Conservation (phyloP, 2,113 vertebrate species). For the Pelmatolapia mariae region DNA sequence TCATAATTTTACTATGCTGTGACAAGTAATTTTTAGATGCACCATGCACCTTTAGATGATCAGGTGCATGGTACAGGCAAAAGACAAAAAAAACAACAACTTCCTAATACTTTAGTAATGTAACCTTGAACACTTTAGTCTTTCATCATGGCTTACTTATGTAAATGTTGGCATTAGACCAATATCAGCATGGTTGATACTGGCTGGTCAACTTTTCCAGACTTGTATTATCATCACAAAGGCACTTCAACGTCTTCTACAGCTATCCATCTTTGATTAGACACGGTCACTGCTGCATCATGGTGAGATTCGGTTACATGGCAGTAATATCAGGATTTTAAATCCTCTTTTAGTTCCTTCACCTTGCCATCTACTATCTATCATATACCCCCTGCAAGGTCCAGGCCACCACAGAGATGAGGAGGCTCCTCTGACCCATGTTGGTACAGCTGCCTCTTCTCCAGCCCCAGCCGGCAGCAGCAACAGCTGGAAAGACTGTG, state of each 20-base stretch:
- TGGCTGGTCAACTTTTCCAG: neutral
- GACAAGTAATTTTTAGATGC: neutral
- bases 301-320: neutral
- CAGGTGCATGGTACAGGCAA: neutral
- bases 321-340: neutral
- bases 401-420: constrained; percentile 22
- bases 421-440: constrained; percentile 22
- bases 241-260: neutral
- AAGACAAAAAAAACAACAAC: neutral
- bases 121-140: neutral
- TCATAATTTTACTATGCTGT: neutral
- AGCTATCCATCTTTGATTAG: constrained; percentile 2
- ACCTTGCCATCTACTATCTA: neutral
- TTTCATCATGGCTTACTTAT: neutral
- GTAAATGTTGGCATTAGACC: neutral
- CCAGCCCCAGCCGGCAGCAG: constrained; percentile 47
- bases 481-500: constrained; percentile 68
- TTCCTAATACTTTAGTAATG: neutral
- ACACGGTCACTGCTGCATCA: neutral
- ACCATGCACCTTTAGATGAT: neutral
- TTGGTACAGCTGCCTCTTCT: constrained; percentile 70
- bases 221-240: neutral
- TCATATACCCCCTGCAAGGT: neutral
- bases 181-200: neutral
- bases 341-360: neutral